phyloP scores from a whole-genome alignment of 2,797 vertebrate genomes.

The Hydrolagus colliei region DNA sequence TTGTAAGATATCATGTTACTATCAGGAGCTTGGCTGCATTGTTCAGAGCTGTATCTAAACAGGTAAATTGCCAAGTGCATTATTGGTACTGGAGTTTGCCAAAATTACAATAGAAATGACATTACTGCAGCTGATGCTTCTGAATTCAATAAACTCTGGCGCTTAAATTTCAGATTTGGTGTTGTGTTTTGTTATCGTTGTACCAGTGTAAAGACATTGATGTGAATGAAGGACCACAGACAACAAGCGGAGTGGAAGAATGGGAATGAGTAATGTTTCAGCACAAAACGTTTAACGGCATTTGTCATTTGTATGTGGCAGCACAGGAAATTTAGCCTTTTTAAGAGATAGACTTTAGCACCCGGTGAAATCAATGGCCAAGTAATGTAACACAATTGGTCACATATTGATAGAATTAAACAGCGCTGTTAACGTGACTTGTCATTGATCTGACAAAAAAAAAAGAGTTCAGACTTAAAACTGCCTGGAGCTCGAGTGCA shows the following conservation, averaged over 20 bases:
- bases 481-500: conserved; percentile 45
- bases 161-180: background rate
- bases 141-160: background rate
- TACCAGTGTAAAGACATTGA: background rate
- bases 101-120: no score
- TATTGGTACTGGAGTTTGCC: background rate
- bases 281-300: conserved; percentile 33
- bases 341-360: conserved; percentile 64
- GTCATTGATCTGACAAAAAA: conserved; percentile 68
- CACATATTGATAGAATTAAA: conserved; percentile 90
- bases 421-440: conserved; percentile 75
- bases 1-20: no score
- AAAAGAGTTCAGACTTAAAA: conserved; percentile 51
- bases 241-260: background rate
- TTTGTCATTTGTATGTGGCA: conserved; percentile 53
- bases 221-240: conserved; percentile 6
- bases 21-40: no score
- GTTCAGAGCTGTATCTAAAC: no score
- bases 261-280: background rate
- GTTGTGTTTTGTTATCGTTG: conserved; percentile 6
- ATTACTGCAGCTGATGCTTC: background rate
- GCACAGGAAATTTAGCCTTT: conserved; percentile 49
- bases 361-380: conserved; percentile 83
- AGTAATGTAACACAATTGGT: conserved; percentile 84
- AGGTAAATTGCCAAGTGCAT: no score